Conservation (phyloP, 35 echinoderm and acorn worm species). For the Diadema setosum region DNA sequence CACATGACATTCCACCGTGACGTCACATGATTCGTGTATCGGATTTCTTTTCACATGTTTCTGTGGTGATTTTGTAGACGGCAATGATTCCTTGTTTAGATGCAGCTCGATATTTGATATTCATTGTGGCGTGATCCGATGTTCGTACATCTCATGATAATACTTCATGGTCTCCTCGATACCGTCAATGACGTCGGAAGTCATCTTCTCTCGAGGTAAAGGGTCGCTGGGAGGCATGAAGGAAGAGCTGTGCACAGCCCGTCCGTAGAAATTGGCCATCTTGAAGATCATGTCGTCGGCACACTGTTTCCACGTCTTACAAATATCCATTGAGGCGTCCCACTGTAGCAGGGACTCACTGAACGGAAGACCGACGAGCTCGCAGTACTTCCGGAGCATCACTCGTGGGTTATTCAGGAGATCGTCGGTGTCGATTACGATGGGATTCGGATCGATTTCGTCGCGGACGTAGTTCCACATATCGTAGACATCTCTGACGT, state of each 20-base stretch:
- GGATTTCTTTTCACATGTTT: too few species aligned
- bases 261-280: slow-evolving; percentile 6
- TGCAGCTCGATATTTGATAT: too few species aligned
- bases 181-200: slow-evolving; percentile 18
- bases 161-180: slow-evolving; percentile 20
- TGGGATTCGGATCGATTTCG: slow-evolving; percentile 4
- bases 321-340: neutral
- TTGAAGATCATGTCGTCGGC: neutral
- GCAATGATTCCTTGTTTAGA: too few species aligned
- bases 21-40: too few species aligned
- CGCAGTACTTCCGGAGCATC: slow-evolving; percentile 37
- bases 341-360: slow-evolving; percentile 29
- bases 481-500: neutral
- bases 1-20: too few species aligned
- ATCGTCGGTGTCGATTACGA: slow-evolving; percentile 63
- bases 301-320: slow-evolving; percentile 10
- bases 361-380: neutral
- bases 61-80: too few species aligned
- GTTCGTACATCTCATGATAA: slow-evolving; percentile 20
- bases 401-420: neutral
- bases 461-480: slow-evolving; percentile 19
- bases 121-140: neutral
- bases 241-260: slow-evolving; percentile 12
- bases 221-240: slow-evolving; percentile 14
- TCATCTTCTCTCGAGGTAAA: neutral